Evolutionary conservation across 2,113 vertebrate genomes (phyloP).

Genomic region (Hippopotamus amphibius): DNA sequence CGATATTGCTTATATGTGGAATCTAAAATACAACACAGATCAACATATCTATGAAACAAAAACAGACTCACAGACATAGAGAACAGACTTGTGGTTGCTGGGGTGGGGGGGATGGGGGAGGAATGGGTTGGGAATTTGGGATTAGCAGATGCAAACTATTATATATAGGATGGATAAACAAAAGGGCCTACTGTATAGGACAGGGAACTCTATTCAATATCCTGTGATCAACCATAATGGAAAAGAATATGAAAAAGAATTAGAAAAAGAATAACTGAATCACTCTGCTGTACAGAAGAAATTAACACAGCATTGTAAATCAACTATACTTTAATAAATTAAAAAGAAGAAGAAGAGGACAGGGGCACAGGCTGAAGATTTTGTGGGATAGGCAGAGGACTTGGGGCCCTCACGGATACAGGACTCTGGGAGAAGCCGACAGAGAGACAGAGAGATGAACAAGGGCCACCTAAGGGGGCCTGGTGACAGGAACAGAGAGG

Average conservation of each 20-base stretch:
- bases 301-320: not conserved
- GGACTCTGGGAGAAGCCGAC: not conserved
- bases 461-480: too few species aligned
- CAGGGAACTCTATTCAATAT: not conserved
- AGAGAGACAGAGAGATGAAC: not conserved
- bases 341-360: not conserved
- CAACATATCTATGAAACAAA: not conserved
- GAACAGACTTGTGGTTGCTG: not conserved
- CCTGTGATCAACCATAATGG: not conserved
- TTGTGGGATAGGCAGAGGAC: not conserved
- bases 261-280: not conserved
- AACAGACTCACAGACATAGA: not conserved
- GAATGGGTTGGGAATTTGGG: not conserved
- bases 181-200: not conserved
- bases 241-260: not conserved
- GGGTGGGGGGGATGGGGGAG: not conserved
- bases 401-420: accelerated
- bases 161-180: not conserved
- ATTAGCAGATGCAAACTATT: not conserved
- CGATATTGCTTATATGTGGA: too few species aligned
- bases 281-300: not conserved
- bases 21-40: too few species aligned
- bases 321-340: not conserved
- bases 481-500: too few species aligned
- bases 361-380: not conserved